Conservation (phyloP, 1,140 invertebrate species). For the Branchinecta lynchi region DNA sequence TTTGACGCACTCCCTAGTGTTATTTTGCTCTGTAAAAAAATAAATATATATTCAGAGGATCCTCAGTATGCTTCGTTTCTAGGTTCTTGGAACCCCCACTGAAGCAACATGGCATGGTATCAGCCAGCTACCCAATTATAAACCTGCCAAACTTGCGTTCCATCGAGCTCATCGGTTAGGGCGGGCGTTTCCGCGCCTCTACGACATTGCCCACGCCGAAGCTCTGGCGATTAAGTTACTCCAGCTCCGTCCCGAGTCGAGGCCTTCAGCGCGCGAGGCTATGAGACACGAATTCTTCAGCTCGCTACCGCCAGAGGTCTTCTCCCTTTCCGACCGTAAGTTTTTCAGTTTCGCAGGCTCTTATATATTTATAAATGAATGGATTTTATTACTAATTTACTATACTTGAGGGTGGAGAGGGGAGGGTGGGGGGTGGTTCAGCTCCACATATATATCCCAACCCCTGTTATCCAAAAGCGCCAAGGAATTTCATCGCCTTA, state of each 20-base stretch:
- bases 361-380: too few species aligned
- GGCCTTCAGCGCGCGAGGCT: conserved; percentile 73
- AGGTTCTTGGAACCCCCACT: conserved; percentile 77
- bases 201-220: conserved; percentile 72
- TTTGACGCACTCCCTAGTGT: too few species aligned
- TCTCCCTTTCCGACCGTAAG: conserved; percentile 77
- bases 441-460: too few species aligned
- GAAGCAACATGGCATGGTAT: conserved; percentile 82
- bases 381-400: too few species aligned
- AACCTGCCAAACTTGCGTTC: conserved; percentile 56
- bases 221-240: conserved; percentile 66
- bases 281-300: conserved; percentile 79
- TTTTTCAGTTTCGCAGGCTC: conserved; percentile 15
- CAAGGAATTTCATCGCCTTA: too few species aligned
- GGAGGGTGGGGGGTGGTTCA: too few species aligned
- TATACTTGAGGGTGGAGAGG: too few species aligned
- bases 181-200: conserved; percentile 68
- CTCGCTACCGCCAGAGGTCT: conserved; percentile 68
- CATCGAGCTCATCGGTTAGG: conserved; percentile 63
- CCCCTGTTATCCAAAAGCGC: too few species aligned
- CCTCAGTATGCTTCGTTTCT: conserved; percentile 17
- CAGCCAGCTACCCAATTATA: conserved; percentile 65
- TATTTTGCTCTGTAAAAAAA: too few species aligned
- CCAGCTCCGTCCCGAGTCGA: conserved; percentile 61
- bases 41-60: too few species aligned